Conservation (phyloP, 2,113 vertebrate species). For the Eretmochelys imbricata region DNA sequence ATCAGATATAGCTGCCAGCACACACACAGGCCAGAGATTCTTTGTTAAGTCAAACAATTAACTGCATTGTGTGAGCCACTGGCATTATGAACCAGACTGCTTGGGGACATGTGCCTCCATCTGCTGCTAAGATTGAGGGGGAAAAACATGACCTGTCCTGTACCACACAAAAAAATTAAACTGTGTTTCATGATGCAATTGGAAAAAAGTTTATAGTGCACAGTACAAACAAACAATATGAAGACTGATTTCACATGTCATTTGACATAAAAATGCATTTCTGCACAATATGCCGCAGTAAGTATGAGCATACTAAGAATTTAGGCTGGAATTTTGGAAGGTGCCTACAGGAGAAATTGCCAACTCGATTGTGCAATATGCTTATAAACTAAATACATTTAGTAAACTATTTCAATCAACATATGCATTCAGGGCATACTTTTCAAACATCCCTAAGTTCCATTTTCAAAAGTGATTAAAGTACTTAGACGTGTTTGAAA, state of each 20-base stretch:
- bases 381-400: not conserved
- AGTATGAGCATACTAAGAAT: not conserved
- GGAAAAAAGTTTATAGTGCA: not conserved
- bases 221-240: not conserved
- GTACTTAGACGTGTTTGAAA: not conserved
- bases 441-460: not conserved
- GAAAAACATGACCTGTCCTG: not conserved
- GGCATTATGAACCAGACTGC: conserved; percentile 1
- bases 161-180: not conserved
- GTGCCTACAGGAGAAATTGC: not conserved
- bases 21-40: not conserved
- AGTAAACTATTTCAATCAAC: not conserved
- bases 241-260: not conserved
- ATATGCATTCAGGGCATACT: not conserved
- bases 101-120: not conserved
- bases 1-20: not conserved
- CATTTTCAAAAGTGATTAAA: not conserved
- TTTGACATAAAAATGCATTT: not conserved
- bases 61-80: not conserved
- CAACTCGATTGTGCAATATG: not conserved
- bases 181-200: not conserved
- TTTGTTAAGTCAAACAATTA: conserved; percentile 27
- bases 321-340: not conserved
- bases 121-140: not conserved
- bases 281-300: not conserved